Conservation (phyloP, 1,140 invertebrate species). For the Bombus terrestris region DNA sequence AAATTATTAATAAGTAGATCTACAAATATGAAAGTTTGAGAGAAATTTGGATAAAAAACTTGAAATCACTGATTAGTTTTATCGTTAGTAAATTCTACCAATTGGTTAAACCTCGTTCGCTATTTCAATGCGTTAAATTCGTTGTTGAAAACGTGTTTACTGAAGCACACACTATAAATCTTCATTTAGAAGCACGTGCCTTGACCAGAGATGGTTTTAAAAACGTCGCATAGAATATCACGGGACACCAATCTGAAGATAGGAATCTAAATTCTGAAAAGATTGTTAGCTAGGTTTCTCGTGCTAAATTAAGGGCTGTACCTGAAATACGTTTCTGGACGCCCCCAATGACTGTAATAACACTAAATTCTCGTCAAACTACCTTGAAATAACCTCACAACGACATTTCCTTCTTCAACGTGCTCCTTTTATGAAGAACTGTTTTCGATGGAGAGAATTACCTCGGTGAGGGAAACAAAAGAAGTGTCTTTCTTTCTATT, state of each 20-base stretch:
- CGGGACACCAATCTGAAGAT: background rate
- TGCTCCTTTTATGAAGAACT: constrained; percentile 15
- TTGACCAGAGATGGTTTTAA: background rate
- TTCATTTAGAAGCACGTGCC: background rate
- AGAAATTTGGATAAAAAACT: too few relatives aligned
- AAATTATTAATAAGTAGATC: background rate
- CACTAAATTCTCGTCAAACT: constrained; percentile 76
- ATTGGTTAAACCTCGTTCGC: fast-evolving
- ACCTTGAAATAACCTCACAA: constrained; percentile 4
- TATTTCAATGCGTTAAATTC: too few relatives aligned
- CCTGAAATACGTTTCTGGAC: constrained; percentile 65
- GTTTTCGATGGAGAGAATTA: constrained; percentile 6
- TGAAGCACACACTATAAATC: background rate
- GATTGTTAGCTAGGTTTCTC: constrained; percentile 57
- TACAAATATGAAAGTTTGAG: background rate
- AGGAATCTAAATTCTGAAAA: constrained; percentile 60
- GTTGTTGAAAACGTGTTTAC: too few relatives aligned
- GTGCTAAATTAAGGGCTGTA: constrained; percentile 70
- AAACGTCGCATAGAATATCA: background rate
- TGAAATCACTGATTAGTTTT: too few relatives aligned
- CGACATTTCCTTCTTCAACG: constrained; percentile 38
- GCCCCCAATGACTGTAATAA: constrained; percentile 75
- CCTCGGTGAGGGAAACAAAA: constrained; percentile 23
- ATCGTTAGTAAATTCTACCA: too few relatives aligned
- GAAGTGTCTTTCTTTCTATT: background rate